These are phyloP conservation scores for Iguana delicatissima DNA, from an alignment of 2,797 vertebrate species.

Conservation along the genomic window DNA sequence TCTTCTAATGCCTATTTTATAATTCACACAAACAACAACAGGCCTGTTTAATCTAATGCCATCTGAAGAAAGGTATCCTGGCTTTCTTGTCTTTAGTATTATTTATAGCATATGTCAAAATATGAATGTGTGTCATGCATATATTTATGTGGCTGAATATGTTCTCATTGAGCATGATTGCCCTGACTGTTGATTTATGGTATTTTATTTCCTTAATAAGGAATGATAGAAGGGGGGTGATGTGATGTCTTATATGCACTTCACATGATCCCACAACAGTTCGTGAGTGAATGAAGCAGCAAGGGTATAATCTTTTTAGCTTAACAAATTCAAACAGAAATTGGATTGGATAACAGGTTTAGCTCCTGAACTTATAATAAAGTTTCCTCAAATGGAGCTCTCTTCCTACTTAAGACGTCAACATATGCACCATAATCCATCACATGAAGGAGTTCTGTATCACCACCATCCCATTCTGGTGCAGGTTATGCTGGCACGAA, in stretches of 20 bases:
- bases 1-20: conserved; percentile 43
- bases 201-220: conserved; percentile 44
- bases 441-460: not conserved
- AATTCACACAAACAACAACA: conserved; percentile 54
- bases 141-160: not conserved
- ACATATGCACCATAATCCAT: not conserved
- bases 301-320: conserved; percentile 9
- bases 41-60: conserved; percentile 3
- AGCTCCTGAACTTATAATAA: not conserved
- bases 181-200: conserved; percentile 40
- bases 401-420: not conserved
- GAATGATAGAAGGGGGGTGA: conserved; percentile 28
- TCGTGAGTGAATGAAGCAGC: not conserved
- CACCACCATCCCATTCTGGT: too few relatives aligned
- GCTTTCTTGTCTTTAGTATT: not conserved
- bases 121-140: conserved; percentile 7
- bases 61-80: not conserved
- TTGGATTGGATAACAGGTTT: not conserved
- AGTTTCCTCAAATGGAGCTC: conserved; percentile 1
- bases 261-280: conserved; percentile 16
- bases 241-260: conserved; percentile 24
- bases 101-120: conserved; percentile 35
- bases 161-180: conserved; percentile 15
- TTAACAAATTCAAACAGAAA: conserved; percentile 11
- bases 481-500: not conserved